Conservation (phyloP, 2,113 vertebrate species). For the Platysteira castanea region DNA sequence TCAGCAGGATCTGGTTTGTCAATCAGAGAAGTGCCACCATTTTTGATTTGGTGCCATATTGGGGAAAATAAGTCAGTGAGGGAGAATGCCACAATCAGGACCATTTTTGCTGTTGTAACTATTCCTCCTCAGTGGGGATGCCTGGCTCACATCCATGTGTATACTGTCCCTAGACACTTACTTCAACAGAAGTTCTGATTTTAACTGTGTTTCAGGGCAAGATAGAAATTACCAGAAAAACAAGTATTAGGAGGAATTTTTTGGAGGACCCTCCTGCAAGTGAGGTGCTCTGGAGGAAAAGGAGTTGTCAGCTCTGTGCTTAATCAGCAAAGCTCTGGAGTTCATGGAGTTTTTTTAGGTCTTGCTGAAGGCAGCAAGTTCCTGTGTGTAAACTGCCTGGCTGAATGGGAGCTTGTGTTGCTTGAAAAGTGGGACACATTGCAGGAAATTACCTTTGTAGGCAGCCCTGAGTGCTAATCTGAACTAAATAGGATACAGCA, state of each 20-base stretch:
- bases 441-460: neutral
- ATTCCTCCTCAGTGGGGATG: neutral
- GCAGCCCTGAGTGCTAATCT: neutral
- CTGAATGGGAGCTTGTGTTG: neutral
- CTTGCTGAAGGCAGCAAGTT: neutral
- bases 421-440: neutral
- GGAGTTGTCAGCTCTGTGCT: neutral
- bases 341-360: neutral
- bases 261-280: neutral
- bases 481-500: neutral
- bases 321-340: constrained; percentile 9
- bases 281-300: neutral
- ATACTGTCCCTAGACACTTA: neutral
- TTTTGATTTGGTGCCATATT: neutral
- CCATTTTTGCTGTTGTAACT: neutral
- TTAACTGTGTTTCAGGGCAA: neutral
- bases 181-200: neutral
- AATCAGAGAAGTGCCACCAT: neutral
- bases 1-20: neutral
- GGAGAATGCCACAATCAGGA: neutral
- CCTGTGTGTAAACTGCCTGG: neutral
- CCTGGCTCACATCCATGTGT: neutral
- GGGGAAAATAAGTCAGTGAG: neutral
- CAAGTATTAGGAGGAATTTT: neutral
- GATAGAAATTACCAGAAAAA: neutral